Percentiles rank a stretch among this genome's conserved stretches.
phyloP scores from a whole-genome alignment of 2,797 vertebrate genomes.

The Sebastes nivosus region DNA sequence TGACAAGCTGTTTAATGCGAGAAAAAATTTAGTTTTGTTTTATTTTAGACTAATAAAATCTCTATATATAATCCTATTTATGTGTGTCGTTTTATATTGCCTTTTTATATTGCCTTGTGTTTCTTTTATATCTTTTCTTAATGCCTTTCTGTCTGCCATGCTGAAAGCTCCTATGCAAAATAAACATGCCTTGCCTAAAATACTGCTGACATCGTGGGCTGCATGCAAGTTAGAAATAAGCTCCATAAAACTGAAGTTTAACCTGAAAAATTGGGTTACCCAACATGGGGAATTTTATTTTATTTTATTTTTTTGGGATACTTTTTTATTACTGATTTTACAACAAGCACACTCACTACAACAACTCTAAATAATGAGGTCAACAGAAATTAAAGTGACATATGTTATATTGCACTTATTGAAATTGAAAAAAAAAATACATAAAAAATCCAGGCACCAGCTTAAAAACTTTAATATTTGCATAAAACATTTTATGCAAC shows the following conservation, averaged over 20 bases:
- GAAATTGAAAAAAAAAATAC: background rate
- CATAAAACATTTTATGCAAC: background rate
- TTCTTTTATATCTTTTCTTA: background rate
- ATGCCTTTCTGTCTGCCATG: background rate
- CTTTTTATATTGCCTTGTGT: background rate
- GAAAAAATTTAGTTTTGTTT: background rate
- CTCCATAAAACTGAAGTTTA: background rate
- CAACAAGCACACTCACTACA: background rate
- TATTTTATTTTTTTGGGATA: background rate
- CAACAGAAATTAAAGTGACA: background rate
- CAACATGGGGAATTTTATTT: background rate
- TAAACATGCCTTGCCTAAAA: background rate
- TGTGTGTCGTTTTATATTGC: background rate
- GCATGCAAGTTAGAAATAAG: background rate
- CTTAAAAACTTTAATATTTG: background rate
- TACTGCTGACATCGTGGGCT: background rate
- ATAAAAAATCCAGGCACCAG: background rate
- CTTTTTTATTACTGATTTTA: background rate
- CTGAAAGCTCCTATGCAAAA: background rate
- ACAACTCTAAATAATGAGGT: background rate
- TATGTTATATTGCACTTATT: background rate
- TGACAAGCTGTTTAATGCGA: background rate
- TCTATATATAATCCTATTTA: background rate
- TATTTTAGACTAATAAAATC: background rate
- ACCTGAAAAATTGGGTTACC: background rate